phyloP scores from a whole-genome alignment of 2,797 vertebrate species.

The Jordanella pulchra region DNA sequence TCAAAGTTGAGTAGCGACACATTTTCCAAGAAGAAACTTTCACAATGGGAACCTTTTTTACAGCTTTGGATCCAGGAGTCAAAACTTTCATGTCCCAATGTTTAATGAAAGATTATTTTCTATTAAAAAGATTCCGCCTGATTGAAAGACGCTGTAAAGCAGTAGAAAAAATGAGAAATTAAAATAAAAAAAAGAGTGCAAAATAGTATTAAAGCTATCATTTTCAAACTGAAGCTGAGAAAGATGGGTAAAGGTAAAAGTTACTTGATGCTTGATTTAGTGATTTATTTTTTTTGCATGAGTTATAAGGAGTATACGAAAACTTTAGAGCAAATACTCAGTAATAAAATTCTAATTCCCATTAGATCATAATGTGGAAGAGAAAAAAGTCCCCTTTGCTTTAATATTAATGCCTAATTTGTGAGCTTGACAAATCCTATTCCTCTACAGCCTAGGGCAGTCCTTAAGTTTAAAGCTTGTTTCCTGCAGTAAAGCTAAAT shows the following conservation, averaged over 20 bases:
- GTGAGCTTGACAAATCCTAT: background rate
- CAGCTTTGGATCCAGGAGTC: no score
- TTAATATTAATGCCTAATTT: background rate
- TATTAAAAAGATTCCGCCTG: no score
- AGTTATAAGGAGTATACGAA: background rate
- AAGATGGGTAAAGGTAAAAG: background rate
- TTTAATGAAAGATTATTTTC: no score
- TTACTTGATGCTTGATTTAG: background rate
- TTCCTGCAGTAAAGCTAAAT: constrained; percentile 6
- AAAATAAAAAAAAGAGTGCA: no score
- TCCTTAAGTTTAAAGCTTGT: background rate
- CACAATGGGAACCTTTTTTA: no score
- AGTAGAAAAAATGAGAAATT: no score
- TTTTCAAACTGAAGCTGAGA: no score
- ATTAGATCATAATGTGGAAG: background rate
- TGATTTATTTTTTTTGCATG: background rate
- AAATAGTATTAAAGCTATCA: no score
- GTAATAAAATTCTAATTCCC: background rate
- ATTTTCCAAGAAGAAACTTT: no score
- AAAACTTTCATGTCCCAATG: no score
- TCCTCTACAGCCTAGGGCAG: background rate
- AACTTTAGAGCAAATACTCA: background rate
- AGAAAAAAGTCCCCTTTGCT: background rate
- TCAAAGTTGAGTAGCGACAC: no score
- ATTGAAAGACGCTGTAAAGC: no score